These are phyloP conservation scores for Scolanthus callimorphus DNA, from an alignment of 92 coral and sea anemone species.

Conservation along the genomic window DNA sequence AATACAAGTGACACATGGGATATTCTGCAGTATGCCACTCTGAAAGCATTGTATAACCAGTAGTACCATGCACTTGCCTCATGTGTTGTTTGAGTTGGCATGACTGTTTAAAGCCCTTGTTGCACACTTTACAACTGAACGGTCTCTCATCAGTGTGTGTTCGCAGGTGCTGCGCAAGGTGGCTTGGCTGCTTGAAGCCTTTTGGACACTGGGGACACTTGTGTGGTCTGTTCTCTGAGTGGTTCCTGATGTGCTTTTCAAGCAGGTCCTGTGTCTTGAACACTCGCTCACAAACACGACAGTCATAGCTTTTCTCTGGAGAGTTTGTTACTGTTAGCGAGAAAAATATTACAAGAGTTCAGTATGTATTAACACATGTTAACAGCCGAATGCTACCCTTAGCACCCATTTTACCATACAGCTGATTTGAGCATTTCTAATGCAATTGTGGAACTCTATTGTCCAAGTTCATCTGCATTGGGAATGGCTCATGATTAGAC, in stretches of 20 bases:
- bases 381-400: too few species aligned
- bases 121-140: conserved; percentile 89
- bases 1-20: too few species aligned
- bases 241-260: conserved; percentile 77
- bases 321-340: conserved; percentile 4
- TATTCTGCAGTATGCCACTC: too few species aligned
- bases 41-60: too few species aligned
- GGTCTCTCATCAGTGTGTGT: conserved; percentile 93
- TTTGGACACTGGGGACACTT: conserved; percentile 87
- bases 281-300: conserved; percentile 85
- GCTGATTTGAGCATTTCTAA: too few species aligned
- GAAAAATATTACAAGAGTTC: too few species aligned
- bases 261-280: conserved; percentile 65
- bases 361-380: too few species aligned
- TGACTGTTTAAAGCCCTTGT: conserved; percentile 90
- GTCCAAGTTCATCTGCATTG: too few species aligned
- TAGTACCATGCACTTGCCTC: too few species aligned
- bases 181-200: conserved; percentile 94
- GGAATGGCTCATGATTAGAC: too few species aligned
- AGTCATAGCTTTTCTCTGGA: conserved; percentile 55
- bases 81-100: conserved; percentile 96
- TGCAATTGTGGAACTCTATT: too few species aligned
- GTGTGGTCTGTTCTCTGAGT: conserved; percentile 80
- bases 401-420: too few species aligned
- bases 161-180: conserved; percentile 72